These are phyloP conservation scores for Seriola aureovittata DNA, from an alignment of 2,113 vertebrate genomes.

Conservation along the genomic window DNA sequence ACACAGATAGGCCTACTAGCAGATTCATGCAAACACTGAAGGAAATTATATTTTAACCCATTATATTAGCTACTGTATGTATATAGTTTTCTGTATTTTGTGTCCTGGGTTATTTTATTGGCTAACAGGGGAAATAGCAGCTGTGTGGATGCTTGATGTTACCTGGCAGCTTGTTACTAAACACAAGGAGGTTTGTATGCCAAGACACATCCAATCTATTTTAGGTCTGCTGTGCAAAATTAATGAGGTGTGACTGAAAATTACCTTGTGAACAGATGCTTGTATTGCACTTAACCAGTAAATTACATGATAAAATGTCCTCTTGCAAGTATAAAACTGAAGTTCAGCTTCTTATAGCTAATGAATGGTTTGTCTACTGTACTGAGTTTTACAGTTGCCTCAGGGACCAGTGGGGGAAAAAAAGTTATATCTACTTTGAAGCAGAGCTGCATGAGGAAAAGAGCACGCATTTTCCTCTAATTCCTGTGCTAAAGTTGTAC, in stretches of 20 bases:
- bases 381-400: neutral
- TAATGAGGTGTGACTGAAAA: conserved; percentile 54
- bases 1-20: neutral
- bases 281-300: neutral
- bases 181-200: conserved; percentile 48
- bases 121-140: conserved; percentile 7
- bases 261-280: conserved; percentile 29
- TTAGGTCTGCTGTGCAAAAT: conserved; percentile 27
- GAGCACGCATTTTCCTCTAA: conserved; percentile 37
- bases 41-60: neutral
- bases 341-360: neutral
- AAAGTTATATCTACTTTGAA: conserved; percentile 19
- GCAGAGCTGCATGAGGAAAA: neutral
- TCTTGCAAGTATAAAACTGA: neutral
- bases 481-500: conserved; percentile 11
- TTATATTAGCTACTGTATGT: neutral
- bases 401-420: conserved; percentile 15
- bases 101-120: neutral
- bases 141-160: conserved; percentile 32
- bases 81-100: neutral
- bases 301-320: conserved; percentile 16
- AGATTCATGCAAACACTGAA: neutral
- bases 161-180: conserved; percentile 41
- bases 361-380: neutral
- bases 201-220: conserved; percentile 59